These are phyloP conservation scores for Danio albolineatus DNA, from an alignment of 2,797 vertebrate species.

Conservation along the genomic window DNA sequence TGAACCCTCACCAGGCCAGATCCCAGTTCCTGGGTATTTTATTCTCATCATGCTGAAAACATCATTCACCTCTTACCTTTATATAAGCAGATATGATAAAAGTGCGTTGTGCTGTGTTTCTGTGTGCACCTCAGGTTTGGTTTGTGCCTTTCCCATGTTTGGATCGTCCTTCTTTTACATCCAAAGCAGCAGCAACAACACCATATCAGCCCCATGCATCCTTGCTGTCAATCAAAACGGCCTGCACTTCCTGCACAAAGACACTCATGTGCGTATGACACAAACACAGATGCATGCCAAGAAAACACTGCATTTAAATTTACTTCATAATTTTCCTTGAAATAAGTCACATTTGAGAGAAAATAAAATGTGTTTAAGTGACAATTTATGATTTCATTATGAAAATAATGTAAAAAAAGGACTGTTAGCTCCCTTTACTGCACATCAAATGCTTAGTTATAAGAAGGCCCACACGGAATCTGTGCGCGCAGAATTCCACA, in stretches of 20 bases:
- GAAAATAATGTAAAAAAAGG: too few relatives aligned
- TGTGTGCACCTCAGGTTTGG: conserved; percentile 80
- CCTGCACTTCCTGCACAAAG: conserved; percentile 93
- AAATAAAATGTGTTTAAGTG: too few relatives aligned
- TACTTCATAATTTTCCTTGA: too few relatives aligned
- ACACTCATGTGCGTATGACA: conserved; percentile 85
- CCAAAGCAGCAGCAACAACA: conserved; percentile 92
- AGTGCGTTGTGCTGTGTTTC: conserved; percentile 3
- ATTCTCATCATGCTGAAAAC: not conserved
- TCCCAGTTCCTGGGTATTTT: conserved; percentile 93
- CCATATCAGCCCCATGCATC: conserved; percentile 89
- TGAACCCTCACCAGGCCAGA: conserved; percentile 92
- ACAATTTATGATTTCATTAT: too few relatives aligned
- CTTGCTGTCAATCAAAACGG: conserved; percentile 94
- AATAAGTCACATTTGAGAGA: too few relatives aligned
- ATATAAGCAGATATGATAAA: not conserved
- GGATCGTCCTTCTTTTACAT: conserved; percentile 98
- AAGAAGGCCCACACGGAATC: too few relatives aligned
- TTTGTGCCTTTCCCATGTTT: conserved; percentile 93
- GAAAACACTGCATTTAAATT: too few relatives aligned
- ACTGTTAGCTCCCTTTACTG: too few relatives aligned
- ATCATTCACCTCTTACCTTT: not conserved
- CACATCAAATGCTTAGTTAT: too few relatives aligned
- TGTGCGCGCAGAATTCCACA: too few relatives aligned
- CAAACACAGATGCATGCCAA: not conserved